phyloP scores from a whole-genome alignment of 2,888 invertebrate genomes.

The Hecatera dysodea region DNA sequence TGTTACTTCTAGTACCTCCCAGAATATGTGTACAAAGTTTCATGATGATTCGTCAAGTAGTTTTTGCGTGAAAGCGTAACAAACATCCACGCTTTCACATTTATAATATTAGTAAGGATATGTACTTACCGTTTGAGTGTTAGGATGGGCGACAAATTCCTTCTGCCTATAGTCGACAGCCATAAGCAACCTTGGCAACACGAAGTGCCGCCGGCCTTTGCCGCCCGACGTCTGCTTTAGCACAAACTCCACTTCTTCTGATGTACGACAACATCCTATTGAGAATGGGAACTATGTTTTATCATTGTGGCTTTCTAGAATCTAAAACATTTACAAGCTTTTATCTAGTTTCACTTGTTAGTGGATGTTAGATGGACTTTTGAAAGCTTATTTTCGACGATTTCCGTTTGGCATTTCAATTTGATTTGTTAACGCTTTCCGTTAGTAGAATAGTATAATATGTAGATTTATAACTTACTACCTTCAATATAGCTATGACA shows the following conservation, averaged over 20 bases:
- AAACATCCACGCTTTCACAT: too few species aligned
- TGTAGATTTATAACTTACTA: not conserved
- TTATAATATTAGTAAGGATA: too few species aligned
- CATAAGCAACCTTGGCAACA: slow-evolving; percentile 92
- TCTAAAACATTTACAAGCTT: not conserved
- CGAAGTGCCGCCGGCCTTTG: slow-evolving; percentile 84
- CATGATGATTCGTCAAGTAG: too few species aligned
- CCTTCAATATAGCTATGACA: too few species aligned
- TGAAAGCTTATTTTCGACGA: not conserved
- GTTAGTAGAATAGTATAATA: not conserved
- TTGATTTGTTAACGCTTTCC: not conserved
- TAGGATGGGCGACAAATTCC: slow-evolving; percentile 94
- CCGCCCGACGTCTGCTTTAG: slow-evolving; percentile 90
- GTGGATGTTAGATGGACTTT: not conserved
- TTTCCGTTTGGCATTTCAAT: not conserved
- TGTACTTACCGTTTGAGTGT: slow-evolving; percentile 92
- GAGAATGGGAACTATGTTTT: slow-evolving; percentile 1
- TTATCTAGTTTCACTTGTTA: slow-evolving; percentile 12
- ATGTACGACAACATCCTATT: slow-evolving; percentile 92
- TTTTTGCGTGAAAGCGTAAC: too few species aligned
- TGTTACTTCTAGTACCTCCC: too few species aligned
- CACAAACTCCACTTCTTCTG: slow-evolving; percentile 93
- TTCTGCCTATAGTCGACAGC: slow-evolving; percentile 93
- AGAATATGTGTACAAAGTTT: too few species aligned
- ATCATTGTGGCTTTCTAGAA: slow-evolving; percentile 26